Evolutionary conservation across 1,140 invertebrate genomes (phyloP), one percentile per base, ranked within the genome.

Genomic region (Nylanderia fulva): DNA sequence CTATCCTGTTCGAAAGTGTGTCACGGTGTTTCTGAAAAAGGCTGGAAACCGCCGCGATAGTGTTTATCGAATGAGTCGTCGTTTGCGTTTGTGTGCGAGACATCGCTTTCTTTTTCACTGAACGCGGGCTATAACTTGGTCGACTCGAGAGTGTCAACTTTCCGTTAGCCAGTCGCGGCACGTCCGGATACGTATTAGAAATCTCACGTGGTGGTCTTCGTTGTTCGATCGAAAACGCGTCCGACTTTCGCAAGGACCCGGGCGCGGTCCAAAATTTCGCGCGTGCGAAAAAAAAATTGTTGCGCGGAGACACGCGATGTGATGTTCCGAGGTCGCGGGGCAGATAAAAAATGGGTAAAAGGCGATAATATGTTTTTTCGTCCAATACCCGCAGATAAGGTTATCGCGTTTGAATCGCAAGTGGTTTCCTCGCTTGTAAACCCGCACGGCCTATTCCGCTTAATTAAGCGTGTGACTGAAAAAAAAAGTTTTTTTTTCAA

Each of bases 171-270:
- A 85, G 52, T 64, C 87, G 24, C 24, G 7, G 48, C 63, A 85
- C 87, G 86, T 77, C 64, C 39, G 7, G 36, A 66, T 36, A 74
- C 68, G 79, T 84, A 89, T 86, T 89, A 86, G 87, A 90, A 89
- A 90, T 89, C 86, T 86, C 87, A 85, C 85, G n/a, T n/a, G 58
- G 58, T 71, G 60, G 74, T 33, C 11, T 24, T 61, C 85, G 84
- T 64, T n/a, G n/a, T n/a, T n/a, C 83, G 79, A 84, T 63, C 88
- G 83, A 85, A 86, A 74, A 3, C 29, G 29, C 85, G 87, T 86
- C 61, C 84, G 56, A 88, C 75, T 90, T 89, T 89, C 87, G 80
- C 80, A 15, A 63, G 39, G 27, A 21, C 4, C 24, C 13, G 0
- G 1, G 13, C 45, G 63, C 9, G 7, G 52, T 5, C 18, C n/a